phyloP scores from a whole-genome alignment of 2,113 vertebrate genomes.

The Clarias batrachus region DNA sequence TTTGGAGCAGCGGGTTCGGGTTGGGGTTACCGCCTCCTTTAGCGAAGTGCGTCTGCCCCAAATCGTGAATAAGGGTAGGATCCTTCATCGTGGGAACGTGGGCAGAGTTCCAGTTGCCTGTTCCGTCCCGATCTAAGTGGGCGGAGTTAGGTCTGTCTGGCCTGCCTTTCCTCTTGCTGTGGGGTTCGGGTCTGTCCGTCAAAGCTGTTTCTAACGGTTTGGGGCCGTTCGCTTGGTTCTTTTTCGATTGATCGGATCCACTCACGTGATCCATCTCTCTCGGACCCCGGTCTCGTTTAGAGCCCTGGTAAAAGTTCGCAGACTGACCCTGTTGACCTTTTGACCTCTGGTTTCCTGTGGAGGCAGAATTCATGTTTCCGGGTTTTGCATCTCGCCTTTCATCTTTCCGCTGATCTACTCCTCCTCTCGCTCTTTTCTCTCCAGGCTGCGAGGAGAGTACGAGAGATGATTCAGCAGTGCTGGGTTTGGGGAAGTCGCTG shows the following conservation, averaged over 20 bases:
- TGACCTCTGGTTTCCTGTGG: conserved; percentile 71
- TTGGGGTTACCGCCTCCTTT: conserved; percentile 43
- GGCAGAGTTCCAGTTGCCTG: conserved; percentile 69
- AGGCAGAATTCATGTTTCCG: conserved; percentile 36
- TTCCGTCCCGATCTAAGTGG: conserved; percentile 75
- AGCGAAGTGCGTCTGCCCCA: conserved; percentile 69
- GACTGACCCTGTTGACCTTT: conserved; percentile 73
- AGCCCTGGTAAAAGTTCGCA: conserved; percentile 55
- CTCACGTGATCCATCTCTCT: conserved; percentile 38
- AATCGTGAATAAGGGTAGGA: conserved; percentile 70
- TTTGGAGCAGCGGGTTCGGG: conserved; percentile 74
- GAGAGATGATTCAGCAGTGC: conserved; percentile 63
- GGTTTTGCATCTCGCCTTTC: conserved; percentile 62
- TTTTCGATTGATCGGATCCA: conserved; percentile 66
- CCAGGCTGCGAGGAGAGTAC: conserved; percentile 63
- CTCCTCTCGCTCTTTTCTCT: conserved; percentile 71
- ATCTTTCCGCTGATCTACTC: conserved; percentile 74
- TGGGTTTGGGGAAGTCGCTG: conserved; percentile 78
- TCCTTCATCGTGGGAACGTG: conserved; percentile 75
- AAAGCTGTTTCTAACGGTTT: conserved; percentile 69
- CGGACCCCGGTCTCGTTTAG: conserved; percentile 54
- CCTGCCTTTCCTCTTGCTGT: conserved; percentile 79
- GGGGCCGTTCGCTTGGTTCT: conserved; percentile 74
- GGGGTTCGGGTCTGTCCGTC: conserved; percentile 70
- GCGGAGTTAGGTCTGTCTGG: conserved; percentile 80